Conservation (phyloP, 2,888 invertebrate species). For the Sicus ferrugineus region DNA sequence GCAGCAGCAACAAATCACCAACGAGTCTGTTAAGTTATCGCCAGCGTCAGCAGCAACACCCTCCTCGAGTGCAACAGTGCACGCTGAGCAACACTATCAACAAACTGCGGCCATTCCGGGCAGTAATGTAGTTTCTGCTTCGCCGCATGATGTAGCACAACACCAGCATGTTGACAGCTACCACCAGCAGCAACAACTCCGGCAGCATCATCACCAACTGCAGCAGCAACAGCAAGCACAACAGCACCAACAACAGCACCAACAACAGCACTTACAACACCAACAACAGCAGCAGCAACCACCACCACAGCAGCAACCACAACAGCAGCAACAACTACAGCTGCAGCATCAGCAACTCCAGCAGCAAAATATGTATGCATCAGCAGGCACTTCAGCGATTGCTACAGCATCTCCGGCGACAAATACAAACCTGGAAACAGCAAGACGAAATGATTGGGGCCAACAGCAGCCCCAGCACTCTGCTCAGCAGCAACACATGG, state of each 20-base stretch:
- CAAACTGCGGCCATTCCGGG: slow-evolving; percentile 16
- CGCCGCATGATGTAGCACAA: slow-evolving; percentile 13
- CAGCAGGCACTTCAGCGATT: neutral
- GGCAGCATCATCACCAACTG: slow-evolving; percentile 40
- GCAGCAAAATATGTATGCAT: slow-evolving; percentile 18
- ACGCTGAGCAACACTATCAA: slow-evolving; percentile 21
- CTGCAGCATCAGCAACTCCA: slow-evolving; percentile 36
- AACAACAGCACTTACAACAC: neutral
- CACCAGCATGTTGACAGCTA: slow-evolving; percentile 40
- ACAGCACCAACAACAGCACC: slow-evolving; percentile 18
- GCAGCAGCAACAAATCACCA: slow-evolving; percentile 28
- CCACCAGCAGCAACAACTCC: slow-evolving; percentile 34
- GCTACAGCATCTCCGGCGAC: slow-evolving; percentile 1
- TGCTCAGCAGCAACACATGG: slow-evolving; percentile 3
- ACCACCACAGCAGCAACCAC: slow-evolving; percentile 40
- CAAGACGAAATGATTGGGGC: slow-evolving; percentile 37
- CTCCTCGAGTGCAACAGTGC: slow-evolving; percentile 19
- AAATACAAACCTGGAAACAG: slow-evolving; percentile 18
- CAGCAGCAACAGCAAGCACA: slow-evolving; percentile 36
- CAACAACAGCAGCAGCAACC: slow-evolving; percentile 20
- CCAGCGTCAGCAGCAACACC: slow-evolving; percentile 20
- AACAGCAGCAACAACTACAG: slow-evolving; percentile 34
- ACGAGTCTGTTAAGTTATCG: slow-evolving; percentile 24
- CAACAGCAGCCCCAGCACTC: slow-evolving; percentile 4
- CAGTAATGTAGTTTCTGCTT: neutral